A percentile compares a stretch with the other conserved stretches of the same genome.
phyloP scores from a whole-genome alignment of 2,888 invertebrate genomes.

The Leistus spinibarbis region DNA sequence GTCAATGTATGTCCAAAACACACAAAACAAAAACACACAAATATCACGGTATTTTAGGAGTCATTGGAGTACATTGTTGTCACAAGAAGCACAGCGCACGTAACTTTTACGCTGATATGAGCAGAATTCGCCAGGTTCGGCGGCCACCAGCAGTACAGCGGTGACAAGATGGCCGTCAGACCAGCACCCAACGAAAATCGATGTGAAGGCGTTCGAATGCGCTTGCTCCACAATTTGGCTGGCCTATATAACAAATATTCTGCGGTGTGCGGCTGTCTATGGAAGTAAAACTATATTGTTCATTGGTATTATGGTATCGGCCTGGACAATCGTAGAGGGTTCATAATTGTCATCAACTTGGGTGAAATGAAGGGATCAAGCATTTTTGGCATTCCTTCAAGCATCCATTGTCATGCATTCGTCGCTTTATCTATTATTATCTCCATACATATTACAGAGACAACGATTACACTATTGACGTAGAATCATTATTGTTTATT shows the following conservation, averaged over 20 bases:
- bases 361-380: no score
- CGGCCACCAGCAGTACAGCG: conserved; percentile 41
- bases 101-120: background rate
- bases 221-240: conserved; percentile 21
- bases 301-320: background rate
- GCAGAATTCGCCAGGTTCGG: conserved; percentile 12
- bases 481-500: no score
- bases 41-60: background rate
- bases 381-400: no score
- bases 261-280: conserved; percentile 7
- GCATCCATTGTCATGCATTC: no score
- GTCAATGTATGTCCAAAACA: background rate
- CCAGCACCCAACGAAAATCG: conserved; percentile 54
- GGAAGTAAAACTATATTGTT: background rate
- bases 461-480: no score
- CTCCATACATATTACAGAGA: no score
- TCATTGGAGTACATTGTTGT: background rate
- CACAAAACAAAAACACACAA: background rate
- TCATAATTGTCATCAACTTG: background rate
- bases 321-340: background rate
- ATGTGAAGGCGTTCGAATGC: conserved; percentile 45
- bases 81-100: background rate
- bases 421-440: no score
- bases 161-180: conserved; percentile 52
- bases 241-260: conserved; percentile 34